Percentiles rank a stretch among this genome's conserved stretches.
Evolutionary conservation across 2,797 vertebrate species (phyloP).

Genomic region (Megalops cyprinoides): DNA sequence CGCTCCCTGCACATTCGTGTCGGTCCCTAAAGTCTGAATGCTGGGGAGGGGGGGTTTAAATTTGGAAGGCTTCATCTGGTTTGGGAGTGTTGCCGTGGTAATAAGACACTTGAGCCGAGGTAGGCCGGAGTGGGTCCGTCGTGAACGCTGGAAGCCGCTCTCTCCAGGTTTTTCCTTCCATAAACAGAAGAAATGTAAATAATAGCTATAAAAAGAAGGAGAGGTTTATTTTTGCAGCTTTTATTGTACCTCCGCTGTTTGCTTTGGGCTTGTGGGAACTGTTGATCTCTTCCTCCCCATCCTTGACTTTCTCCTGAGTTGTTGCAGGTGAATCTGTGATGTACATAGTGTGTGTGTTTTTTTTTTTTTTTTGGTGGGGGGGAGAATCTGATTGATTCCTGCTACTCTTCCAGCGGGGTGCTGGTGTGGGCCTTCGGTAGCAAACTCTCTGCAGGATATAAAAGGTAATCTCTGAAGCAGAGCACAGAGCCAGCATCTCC

Average conservation of each 20-base stretch:
- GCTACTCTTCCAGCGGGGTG: too few species aligned
- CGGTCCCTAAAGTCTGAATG: too few species aligned
- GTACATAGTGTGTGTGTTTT: too few species aligned
- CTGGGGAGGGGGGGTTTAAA: not conserved
- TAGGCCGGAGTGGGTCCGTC: not conserved
- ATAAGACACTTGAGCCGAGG: too few species aligned
- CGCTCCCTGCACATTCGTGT: too few species aligned
- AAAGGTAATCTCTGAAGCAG: not conserved
- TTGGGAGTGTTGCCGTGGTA: not conserved
- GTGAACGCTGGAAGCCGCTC: not conserved
- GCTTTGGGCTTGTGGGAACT: constrained; percentile 11
- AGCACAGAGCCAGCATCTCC: not conserved
- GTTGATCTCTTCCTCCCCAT: not conserved
- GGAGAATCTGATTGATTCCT: too few species aligned
- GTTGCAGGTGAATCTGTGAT: constrained; percentile 44
- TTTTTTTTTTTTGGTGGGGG: too few species aligned
- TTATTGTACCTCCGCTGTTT: constrained; percentile 16
- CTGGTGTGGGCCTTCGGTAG: not conserved
- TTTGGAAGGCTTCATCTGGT: not conserved
- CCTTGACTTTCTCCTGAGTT: not conserved
- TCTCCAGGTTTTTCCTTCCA: constrained; percentile 21
- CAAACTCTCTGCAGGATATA: not conserved
- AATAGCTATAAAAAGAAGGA: constrained; percentile 38
- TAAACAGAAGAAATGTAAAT: constrained; percentile 49
- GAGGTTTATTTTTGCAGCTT: constrained; percentile 34